Percentiles rank a stretch among this genome's conserved stretches.
Evolutionary conservation across 1,140 invertebrate species (phyloP).

Genomic region (Brachionus rotundiformis): DNA sequence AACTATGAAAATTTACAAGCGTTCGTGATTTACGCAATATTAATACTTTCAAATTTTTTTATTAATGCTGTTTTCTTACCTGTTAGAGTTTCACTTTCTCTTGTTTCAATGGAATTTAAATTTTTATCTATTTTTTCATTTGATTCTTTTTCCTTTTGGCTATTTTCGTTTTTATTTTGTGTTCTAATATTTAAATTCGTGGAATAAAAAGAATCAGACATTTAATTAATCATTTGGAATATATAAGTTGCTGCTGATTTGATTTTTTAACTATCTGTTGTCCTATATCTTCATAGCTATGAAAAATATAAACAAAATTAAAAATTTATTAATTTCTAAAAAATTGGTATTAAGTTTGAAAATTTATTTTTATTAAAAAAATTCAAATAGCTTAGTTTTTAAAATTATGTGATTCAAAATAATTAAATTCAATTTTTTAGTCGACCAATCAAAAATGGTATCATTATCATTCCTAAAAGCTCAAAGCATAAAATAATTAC

Average conservation of each 20-base stretch:
- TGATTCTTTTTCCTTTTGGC: background rate
- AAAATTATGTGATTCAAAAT: background rate
- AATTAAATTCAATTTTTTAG: background rate
- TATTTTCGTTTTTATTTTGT: background rate
- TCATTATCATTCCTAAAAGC: background rate
- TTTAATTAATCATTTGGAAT: constrained; percentile 45
- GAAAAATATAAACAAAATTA: background rate
- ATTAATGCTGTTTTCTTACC: too few species aligned
- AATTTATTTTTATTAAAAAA: too few species aligned
- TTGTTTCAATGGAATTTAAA: background rate
- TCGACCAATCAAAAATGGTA: background rate
- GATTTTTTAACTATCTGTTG: background rate
- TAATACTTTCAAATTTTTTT: too few species aligned
- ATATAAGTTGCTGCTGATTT: background rate
- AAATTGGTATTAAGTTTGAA: too few species aligned
- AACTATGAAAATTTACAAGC: too few species aligned
- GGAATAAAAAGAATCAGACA: constrained; percentile 10
- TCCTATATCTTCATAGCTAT: too few species aligned
- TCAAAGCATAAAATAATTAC: constrained; percentile 1
- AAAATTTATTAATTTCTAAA: too few species aligned
- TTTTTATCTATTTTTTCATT: background rate
- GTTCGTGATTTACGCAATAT: too few species aligned
- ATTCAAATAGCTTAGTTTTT: too few species aligned
- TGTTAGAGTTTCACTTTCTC: constrained; percentile 38
- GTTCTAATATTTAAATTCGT: background rate